These are phyloP conservation scores for Idaea biselata DNA, from an alignment of 2,888 invertebrate species.

Conservation along the genomic window DNA sequence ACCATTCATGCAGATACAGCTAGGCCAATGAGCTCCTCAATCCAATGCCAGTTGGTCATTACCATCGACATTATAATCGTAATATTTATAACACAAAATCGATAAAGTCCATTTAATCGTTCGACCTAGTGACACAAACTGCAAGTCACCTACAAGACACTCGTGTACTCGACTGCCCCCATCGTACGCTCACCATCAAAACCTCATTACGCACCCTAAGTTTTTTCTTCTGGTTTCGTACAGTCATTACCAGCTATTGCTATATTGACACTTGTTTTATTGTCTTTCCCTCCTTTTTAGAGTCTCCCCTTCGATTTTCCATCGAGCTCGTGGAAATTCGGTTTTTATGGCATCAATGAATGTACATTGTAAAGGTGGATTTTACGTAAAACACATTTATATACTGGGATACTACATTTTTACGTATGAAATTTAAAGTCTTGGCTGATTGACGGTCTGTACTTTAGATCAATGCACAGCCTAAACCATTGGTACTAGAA, in stretches of 20 bases:
- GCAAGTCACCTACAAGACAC: conserved; percentile 7
- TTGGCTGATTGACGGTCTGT: too few relatives aligned
- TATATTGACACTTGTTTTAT: conserved; percentile 4
- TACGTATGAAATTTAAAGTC: too few relatives aligned
- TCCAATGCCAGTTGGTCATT: too few relatives aligned
- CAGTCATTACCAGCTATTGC: conserved; percentile 6
- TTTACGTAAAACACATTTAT: not conserved
- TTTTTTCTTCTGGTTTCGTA: conserved; percentile 11
- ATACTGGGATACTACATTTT: too few relatives aligned
- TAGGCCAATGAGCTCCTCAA: too few relatives aligned
- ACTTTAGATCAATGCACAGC: too few relatives aligned
- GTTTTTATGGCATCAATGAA: not conserved
- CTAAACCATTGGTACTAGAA: too few relatives aligned
- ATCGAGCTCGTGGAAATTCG: not conserved
- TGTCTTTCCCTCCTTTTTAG: conserved; percentile 1
- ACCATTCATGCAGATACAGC: too few relatives aligned
- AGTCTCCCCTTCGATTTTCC: not conserved
- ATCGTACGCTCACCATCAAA: conserved; percentile 28
- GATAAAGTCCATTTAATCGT: not conserved
- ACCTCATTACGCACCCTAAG: conserved; percentile 29
- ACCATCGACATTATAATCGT: not conserved
- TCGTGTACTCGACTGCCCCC: conserved; percentile 12
- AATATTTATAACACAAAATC: not conserved
- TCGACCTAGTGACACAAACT: conserved; percentile 8
- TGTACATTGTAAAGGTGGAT: not conserved